Evolutionary conservation across 2,797 vertebrate species (phyloP), one percentile per base, ranked within the genome.

Genomic region (Sebastes trivittatus): DNA sequence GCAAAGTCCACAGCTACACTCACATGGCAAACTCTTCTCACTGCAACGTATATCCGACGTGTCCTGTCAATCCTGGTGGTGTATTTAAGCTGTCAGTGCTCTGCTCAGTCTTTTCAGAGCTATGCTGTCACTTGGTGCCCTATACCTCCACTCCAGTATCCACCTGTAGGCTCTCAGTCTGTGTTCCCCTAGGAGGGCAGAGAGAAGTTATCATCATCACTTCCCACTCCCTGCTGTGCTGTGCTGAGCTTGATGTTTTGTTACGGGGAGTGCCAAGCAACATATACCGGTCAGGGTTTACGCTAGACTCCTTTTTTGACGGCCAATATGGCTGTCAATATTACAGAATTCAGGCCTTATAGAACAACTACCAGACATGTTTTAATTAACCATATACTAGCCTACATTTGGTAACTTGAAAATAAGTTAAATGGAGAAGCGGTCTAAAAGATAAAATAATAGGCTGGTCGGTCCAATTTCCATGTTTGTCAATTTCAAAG

Each of bases 351-450:
- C 38, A 42, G 36, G 13, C 36, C 36, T 1, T 38, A 38, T 14
- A 38, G 38, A 42, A 42, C 0, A 42, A 42, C 38, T 42, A 42
- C 38, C 6, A 0, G 38, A 42, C 38, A 42, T 46, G 16, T 46
- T 46, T 46, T 46, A 46, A 46, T 0, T 16, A 42, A 0, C 38
- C 42, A 46, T 46, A 18, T 0, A 16, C 0, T 7, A 42, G 38
- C 38, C 38, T 42, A 42, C 14, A 42, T 42, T 42, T 16, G 14
- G 13, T 42, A 42, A 42, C 38, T 42, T 42, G 14, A 42, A 38
- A 42, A 42, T 42, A 42, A 16, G 38, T 42, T 42, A 16, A 42
- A 42, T 42, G 38, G 2, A 16, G 14, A 42, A 16, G 5, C 38
- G 14, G 6, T 42, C 38, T 42, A 42, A 42, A 42, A 42, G 38